phyloP scores from a whole-genome alignment of 2,888 invertebrate genomes.

The Polydrusus tereticollis region DNA sequence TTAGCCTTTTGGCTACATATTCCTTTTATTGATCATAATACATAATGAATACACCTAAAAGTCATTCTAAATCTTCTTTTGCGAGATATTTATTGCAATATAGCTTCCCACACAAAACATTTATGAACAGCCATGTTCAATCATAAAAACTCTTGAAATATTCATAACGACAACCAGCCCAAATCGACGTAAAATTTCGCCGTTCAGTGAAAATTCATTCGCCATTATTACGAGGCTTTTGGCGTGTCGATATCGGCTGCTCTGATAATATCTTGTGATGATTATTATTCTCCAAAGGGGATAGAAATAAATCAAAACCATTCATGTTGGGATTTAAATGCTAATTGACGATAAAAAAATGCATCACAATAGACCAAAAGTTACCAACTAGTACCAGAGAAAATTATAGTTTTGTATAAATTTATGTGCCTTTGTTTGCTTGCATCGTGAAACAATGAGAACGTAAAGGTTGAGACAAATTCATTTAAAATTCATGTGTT shows the following conservation, averaged over 20 bases:
- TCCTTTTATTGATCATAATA: not conserved
- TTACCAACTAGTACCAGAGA: too few relatives aligned
- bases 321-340: not conserved
- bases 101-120: not conserved
- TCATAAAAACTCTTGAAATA: conserved; percentile 1
- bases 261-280: conserved; percentile 1
- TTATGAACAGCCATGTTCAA: not conserved
- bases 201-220: conserved; percentile 13
- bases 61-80: not conserved
- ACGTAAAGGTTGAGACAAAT: too few relatives aligned
- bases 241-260: not conserved
- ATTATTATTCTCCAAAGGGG: not conserved
- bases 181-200: conserved; percentile 13
- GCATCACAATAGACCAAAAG: too few relatives aligned
- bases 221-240: conserved; percentile 6
- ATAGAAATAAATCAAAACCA: not conserved
- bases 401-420: too few relatives aligned
- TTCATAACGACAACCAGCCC: conserved; percentile 7
- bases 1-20: too few relatives aligned
- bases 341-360: too few relatives aligned
- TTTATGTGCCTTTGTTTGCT: too few relatives aligned
- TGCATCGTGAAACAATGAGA: too few relatives aligned
- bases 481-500: too few relatives aligned
- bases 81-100: not conserved
- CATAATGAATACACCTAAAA: not conserved